Evolutionary conservation across 2,113 vertebrate genomes (phyloP).

Genomic region (Microtus montanus): DNA sequence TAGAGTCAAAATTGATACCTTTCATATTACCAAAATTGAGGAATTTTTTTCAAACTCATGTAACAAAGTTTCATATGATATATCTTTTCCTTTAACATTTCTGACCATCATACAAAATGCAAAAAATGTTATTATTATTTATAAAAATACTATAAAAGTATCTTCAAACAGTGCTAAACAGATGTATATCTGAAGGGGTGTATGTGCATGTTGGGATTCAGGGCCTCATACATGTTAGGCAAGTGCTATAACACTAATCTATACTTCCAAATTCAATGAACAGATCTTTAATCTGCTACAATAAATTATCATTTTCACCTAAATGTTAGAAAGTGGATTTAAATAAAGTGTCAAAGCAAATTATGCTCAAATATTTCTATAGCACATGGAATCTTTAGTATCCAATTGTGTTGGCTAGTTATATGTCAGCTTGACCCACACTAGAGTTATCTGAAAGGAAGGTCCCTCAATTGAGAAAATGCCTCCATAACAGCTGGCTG

Average conservation of each 20-base stretch:
- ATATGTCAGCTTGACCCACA: neutral
- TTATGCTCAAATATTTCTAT: slow-evolving; percentile 47
- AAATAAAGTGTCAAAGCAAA: slow-evolving; percentile 52
- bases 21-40: slow-evolving; percentile 47
- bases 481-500: neutral
- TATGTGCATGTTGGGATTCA: neutral
- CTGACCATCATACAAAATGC: slow-evolving; percentile 14
- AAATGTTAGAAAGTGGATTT: slow-evolving; percentile 31
- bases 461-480: neutral
- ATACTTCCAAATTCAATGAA: neutral
- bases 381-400: slow-evolving; percentile 28
- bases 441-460: neutral
- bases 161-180: neutral
- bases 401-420: neutral
- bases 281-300: slow-evolving; percentile 42
- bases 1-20: slow-evolving; percentile 1
- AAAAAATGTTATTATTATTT: slow-evolving; percentile 43
- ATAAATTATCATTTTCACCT: slow-evolving; percentile 29
- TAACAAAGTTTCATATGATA: slow-evolving; percentile 19
- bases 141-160: neutral
- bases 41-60: neutral
- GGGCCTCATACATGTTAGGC: neutral
- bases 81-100: slow-evolving; percentile 25
- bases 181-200: neutral
- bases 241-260: neutral